Evolutionary conservation across 2,797 vertebrate species (phyloP), one percentile per base, ranked within the genome.

Genomic region (Tachyglossus aculeatus): DNA sequence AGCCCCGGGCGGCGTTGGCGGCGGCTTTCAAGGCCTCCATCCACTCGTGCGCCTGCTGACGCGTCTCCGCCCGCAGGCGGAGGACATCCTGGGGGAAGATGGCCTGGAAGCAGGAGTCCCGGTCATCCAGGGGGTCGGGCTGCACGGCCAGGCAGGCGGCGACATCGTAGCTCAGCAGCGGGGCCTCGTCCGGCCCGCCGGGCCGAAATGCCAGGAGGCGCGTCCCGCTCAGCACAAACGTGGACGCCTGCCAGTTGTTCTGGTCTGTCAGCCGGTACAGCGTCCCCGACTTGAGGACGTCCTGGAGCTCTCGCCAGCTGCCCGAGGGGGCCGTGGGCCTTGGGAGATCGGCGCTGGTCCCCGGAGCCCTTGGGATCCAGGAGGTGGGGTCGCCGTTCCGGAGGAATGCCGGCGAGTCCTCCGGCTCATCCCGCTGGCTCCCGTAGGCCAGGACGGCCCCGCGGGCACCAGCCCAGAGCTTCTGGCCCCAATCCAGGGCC

Each of bases 201-300:
- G 94, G 95, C 3, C 94, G 94, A 80, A 97, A 99, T 5, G 95
- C 97, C 90, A 94, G 91, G 11, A 99, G 93, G 38, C 90, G 85
- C 13, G 95, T 93, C 45, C 88, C 90, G 63, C 92, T 97, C 80
- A 99, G 90, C 56, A 99, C 95, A 61, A 98, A 99, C 1, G 95
- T 96, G 82, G 97, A 98, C 10, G 96, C 89, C 68, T 95, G 93
- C 97, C 96, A 98, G 91, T 96, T 96, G 88, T 97, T 97, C 67
- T 96, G 96, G 78, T 96, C 81, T 13, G 92, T 93, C 61, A 98
- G 90, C 80, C 94, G 94, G 74, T 96, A 94, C 7, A 99, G 94
- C 14, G 95, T 92, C 45, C 96, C 97, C 1, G 95, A 94, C 84
- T 94, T 97, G 31, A 98, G 88, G 71, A 95, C 89, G n/a, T 96